Evolutionary conservation across 2,113 vertebrate species (phyloP).

Genomic region (Naja naja): DNA sequence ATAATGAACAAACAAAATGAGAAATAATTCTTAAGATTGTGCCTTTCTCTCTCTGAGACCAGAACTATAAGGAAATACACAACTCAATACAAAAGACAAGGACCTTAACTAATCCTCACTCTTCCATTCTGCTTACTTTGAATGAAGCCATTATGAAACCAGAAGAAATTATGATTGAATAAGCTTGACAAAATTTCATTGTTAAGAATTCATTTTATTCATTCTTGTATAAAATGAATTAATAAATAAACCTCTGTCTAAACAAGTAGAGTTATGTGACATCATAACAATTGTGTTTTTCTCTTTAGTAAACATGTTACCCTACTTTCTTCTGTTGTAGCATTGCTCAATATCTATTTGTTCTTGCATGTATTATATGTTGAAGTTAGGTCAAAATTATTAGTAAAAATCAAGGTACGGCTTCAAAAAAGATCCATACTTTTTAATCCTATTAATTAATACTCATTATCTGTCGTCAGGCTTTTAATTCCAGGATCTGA

Average conservation of each 20-base stretch:
- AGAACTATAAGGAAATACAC: neutral
- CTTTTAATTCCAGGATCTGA: neutral
- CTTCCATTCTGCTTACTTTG: neutral
- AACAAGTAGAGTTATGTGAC: neutral
- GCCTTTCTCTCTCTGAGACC: neutral
- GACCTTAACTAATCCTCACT: neutral
- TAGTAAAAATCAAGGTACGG: neutral
- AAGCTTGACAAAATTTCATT: neutral
- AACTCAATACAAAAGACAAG: neutral
- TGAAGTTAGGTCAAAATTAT: neutral
- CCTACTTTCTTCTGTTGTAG: neutral
- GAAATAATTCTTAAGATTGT: neutral
- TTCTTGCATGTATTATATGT: neutral
- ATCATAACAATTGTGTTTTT: neutral
- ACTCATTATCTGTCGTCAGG: neutral
- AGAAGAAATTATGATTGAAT: neutral
- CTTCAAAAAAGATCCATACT: neutral
- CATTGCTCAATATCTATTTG: neutral
- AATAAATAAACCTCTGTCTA: neutral
- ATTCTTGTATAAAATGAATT: neutral
- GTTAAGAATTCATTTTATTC: neutral
- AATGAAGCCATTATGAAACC: neutral
- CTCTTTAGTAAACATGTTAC: neutral
- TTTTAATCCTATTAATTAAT: neutral
- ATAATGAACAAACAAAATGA: neutral